Evolutionary conservation across 92 coral and sea anemone species (phyloP), one percentile per base, ranked within the genome.

Genomic region (Bergia puertoricense): DNA sequence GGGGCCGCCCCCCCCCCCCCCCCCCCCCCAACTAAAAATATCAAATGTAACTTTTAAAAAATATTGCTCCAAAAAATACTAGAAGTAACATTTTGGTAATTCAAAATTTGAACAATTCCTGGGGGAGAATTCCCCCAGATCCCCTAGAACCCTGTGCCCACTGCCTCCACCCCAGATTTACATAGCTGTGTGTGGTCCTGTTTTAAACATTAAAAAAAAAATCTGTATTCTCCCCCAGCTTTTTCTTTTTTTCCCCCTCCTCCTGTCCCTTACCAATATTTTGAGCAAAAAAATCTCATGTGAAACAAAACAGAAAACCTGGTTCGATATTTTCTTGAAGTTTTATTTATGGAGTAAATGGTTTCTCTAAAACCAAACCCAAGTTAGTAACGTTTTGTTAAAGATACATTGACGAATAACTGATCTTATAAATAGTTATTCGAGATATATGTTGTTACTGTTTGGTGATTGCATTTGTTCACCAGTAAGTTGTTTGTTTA

Each of bases 391-490:
- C 7, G 51, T 9, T 46, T 46, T 46, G 51, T 46, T 46, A 5
- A 46, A 46, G 51, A 46, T 46, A 30, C 30, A 30, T 30, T 46
- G 51, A 46, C 0, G 51, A 46, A 46, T 46, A 46, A 46, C 51
- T 46, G 51, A 9, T 4, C 8, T 46, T 46, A 46, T 46, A 9
- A 46, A 66, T 66, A 15, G 72, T 13, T 66, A 6, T 66, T 66
- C 1, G 72, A n/a, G 3, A 6, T 66, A 3, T 66, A 66, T 3
- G 16, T 43, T 42, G 80, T 44, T 44, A 76, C 80, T 74, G 77
- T 74, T 74, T 74, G 77, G 77, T 74, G 14, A 74, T 74, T 74
- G 18, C 80, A 76, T 57, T 76, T 76, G 80, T 42, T 76, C 38
- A 76, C 54, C 80, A 44, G 0, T 76, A 76, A 76, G 54, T 76